A percentile compares a stretch with the other conserved stretches of the same genome.
These are phyloP conservation scores for Maniola jurtina DNA, from an alignment of 1,140 invertebrate species.

Conservation along the genomic window DNA sequence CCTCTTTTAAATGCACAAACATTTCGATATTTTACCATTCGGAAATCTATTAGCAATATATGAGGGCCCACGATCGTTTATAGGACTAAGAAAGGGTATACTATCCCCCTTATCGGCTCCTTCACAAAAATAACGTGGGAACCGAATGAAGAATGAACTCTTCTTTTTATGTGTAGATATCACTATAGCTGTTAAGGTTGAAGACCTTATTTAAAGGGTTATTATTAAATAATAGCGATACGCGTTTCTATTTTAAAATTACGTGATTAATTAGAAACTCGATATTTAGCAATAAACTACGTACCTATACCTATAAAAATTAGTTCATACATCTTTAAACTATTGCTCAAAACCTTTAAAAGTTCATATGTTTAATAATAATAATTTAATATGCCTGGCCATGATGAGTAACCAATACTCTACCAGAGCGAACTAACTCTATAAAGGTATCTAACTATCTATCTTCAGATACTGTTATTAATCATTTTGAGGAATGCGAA, in stretches of 20 bases:
- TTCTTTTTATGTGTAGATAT: slow-evolving; percentile 61
- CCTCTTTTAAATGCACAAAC: slow-evolving; percentile 57
- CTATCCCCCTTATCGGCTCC: slow-evolving; percentile 68
- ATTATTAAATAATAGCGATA: slow-evolving; percentile 33
- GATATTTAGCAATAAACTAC: neutral
- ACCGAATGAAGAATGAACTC: slow-evolving; percentile 67
- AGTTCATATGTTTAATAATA: too few relatives aligned
- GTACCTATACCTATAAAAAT: too few relatives aligned
- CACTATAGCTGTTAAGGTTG: slow-evolving; percentile 58
- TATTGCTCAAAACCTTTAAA: too few relatives aligned
- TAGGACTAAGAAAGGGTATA: slow-evolving; percentile 70
- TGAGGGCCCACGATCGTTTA: slow-evolving; percentile 67
- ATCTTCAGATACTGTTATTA: slow-evolving; percentile 17
- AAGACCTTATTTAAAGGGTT: slow-evolving; percentile 47
- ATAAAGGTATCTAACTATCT: neutral
- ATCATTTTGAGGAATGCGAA: slow-evolving; percentile 19
- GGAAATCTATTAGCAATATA: slow-evolving; percentile 76
- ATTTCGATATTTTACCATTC: slow-evolving; percentile 56
- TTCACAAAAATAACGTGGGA: slow-evolving; percentile 75
- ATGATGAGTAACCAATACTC: slow-evolving; percentile 13
- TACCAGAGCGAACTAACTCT: neutral
- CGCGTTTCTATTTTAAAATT: slow-evolving; percentile 31
- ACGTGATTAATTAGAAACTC: neutral
- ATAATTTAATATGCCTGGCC: neutral
- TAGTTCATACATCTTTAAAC: too few relatives aligned